Percentiles rank a stretch among this genome's conserved stretches.
Evolutionary conservation across 2,888 invertebrate species (phyloP).

Genomic region (Drosophila borborema): DNA sequence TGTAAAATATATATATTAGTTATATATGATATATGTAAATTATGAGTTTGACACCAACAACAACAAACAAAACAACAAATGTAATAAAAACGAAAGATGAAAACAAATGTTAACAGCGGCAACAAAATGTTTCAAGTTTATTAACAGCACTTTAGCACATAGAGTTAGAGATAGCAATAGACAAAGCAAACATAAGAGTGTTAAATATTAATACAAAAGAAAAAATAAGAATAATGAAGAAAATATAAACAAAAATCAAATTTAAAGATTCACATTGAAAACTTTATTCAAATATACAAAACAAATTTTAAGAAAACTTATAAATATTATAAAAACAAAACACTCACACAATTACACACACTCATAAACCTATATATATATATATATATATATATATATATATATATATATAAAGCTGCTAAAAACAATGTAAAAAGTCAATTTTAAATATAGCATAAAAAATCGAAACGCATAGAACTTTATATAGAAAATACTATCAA

Average conservation of each 20-base stretch:
- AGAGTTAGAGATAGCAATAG: conserved; percentile 47
- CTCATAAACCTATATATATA: conserved; percentile 1
- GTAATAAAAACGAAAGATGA: conserved; percentile 6
- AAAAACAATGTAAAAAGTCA: conserved; percentile 72
- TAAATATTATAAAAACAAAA: conserved; percentile 6
- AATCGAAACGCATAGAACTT: conserved; percentile 26
- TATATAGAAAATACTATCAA: conserved; percentile 28
- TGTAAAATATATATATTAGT: conserved; percentile 58
- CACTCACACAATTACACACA: conserved; percentile 22
- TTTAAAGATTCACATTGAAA: conserved; percentile 64
- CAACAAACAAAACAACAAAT: neutral
- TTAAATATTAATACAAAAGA: conserved; percentile 7
- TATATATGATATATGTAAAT: conserved; percentile 36
- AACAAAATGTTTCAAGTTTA: conserved; percentile 65
- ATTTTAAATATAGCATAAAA: conserved; percentile 57
- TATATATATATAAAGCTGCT: conserved; percentile 33
- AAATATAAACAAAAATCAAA: conserved; percentile 19
- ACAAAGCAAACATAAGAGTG: conserved; percentile 18
- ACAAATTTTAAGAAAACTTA: conserved; percentile 12
- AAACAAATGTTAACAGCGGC: conserved; percentile 56
- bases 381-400: conserved; percentile 7
- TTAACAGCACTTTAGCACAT: conserved; percentile 64
- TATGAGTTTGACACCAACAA: conserved; percentile 26
- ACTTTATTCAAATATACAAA: conserved; percentile 22
- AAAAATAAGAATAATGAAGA: neutral